A percentile compares a stretch with the other conserved stretches of the same genome.
phyloP scores from a whole-genome alignment of 2,797 vertebrate genomes.

The Pseudochirops corinnae region DNA sequence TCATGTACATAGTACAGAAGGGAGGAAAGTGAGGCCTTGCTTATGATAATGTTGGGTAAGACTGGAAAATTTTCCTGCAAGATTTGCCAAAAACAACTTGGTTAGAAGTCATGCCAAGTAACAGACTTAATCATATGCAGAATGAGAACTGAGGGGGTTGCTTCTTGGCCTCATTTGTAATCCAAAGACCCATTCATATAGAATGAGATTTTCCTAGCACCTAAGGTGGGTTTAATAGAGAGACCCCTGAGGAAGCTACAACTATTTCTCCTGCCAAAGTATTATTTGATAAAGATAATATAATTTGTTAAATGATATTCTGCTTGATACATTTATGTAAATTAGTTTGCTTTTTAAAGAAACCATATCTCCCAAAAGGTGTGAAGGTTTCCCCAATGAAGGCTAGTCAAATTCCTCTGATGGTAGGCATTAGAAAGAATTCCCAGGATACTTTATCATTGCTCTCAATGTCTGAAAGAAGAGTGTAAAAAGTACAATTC shows the following conservation, averaged over 20 bases:
- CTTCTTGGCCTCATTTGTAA: background rate
- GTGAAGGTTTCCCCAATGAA: background rate
- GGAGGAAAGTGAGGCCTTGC: constrained; percentile 40
- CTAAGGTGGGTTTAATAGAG: background rate
- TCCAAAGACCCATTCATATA: background rate
- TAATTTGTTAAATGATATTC: background rate
- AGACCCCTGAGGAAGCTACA: background rate
- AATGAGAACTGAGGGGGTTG: constrained; percentile 19
- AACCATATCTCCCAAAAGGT: background rate
- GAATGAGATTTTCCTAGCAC: background rate
- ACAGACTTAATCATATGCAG: constrained; percentile 42
- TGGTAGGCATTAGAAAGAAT: background rate
- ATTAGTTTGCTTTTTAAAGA: background rate
- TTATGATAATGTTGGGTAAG: constrained; percentile 56
- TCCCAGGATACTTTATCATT: background rate
- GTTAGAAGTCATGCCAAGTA: constrained; percentile 50
- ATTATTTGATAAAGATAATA: background rate
- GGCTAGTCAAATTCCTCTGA: background rate
- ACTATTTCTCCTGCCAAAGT: background rate
- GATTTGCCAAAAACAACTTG: constrained; percentile 43
- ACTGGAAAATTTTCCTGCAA: constrained; percentile 44
- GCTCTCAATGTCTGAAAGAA: background rate
- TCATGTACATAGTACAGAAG: constrained; percentile 64
- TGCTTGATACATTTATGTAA: background rate
- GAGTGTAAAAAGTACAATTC: background rate